These are phyloP conservation scores for Volucella zonaria DNA, from an alignment of 2,888 invertebrate species.

Conservation along the genomic window DNA sequence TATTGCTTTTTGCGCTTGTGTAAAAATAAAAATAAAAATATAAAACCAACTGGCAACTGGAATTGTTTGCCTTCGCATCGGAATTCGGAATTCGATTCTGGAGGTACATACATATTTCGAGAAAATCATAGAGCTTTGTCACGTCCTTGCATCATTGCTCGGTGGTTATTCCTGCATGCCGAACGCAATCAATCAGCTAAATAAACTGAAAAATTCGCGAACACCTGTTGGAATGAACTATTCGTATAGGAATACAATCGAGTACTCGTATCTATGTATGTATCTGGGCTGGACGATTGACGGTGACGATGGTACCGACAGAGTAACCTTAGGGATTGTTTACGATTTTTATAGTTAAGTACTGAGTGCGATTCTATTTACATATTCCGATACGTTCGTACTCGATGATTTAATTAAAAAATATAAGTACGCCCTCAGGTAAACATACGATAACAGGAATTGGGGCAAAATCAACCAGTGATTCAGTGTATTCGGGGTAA, in stretches of 20 bases:
- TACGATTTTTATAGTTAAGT: slow-evolving; percentile 1
- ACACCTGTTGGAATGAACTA: slow-evolving; percentile 42
- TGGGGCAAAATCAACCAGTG: background rate
- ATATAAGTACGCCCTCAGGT: background rate
- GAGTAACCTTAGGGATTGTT: background rate
- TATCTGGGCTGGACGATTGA: background rate
- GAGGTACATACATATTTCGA: background rate
- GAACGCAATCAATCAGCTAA: slow-evolving; percentile 57
- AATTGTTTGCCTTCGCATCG: slow-evolving; percentile 9
- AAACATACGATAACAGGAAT: slow-evolving; percentile 26
- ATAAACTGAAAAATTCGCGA: slow-evolving; percentile 43
- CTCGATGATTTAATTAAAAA: slow-evolving; percentile 40
- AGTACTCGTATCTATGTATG: no score
- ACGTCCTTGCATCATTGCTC: slow-evolving; percentile 26
- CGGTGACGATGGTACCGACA: background rate
- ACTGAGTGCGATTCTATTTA: slow-evolving; percentile 22
- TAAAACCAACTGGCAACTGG: background rate
- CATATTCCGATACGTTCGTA: background rate
- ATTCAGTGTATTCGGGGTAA: slow-evolving; percentile 9
- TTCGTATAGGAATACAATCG: no score
- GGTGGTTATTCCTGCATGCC: slow-evolving; percentile 37
- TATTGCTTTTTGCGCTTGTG: background rate
- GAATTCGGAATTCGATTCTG: slow-evolving; percentile 22
- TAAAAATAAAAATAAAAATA: slow-evolving; percentile 3
- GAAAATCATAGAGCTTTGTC: slow-evolving; percentile 23